A percentile compares a stretch with the other conserved stretches of the same genome.
These are phyloP conservation scores for Lates calcarifer DNA, from an alignment of 2,113 vertebrate species.

Conservation along the genomic window DNA sequence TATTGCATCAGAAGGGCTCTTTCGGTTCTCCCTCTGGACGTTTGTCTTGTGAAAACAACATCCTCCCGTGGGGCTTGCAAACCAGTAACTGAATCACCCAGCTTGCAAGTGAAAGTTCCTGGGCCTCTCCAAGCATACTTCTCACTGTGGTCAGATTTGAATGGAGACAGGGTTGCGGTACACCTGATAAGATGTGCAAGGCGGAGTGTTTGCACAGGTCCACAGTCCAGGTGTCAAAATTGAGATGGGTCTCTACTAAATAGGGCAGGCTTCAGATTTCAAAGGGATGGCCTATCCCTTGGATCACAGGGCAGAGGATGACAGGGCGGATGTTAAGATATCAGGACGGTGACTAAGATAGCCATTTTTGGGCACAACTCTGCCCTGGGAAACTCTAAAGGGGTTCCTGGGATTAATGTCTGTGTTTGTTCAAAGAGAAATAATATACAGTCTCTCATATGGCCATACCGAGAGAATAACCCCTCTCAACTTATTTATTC, in stretches of 20 bases:
- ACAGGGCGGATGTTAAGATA: slow-evolving; percentile 54
- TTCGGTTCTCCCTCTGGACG: slow-evolving; percentile 36
- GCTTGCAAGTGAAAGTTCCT: slow-evolving; percentile 42
- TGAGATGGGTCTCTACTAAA: background rate
- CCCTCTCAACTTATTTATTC: slow-evolving; percentile 29
- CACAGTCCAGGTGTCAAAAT: slow-evolving; percentile 38
- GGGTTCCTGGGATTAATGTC: slow-evolving; percentile 59
- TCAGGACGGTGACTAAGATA: slow-evolving; percentile 66
- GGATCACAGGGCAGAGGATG: slow-evolving; percentile 52
- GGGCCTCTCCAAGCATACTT: slow-evolving; percentile 44
- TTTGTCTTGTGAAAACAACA: slow-evolving; percentile 52
- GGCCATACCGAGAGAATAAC: slow-evolving; percentile 43
- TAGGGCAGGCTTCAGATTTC: slow-evolving; percentile 49
- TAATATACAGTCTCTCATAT: slow-evolving; percentile 66
- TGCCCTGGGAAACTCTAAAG: slow-evolving; percentile 67
- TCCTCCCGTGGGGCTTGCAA: slow-evolving; percentile 62
- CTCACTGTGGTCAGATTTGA: slow-evolving; percentile 25
- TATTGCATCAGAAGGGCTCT: slow-evolving; percentile 51
- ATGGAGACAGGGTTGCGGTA: background rate
- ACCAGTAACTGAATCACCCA: slow-evolving; percentile 56
- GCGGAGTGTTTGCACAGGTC: background rate
- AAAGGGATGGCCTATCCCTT: slow-evolving; percentile 59
- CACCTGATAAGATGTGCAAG: background rate
- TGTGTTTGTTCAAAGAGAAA: slow-evolving; percentile 74
- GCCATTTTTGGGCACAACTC: slow-evolving; percentile 82